phyloP scores from a whole-genome alignment of 2,888 invertebrate species.

The Biston stratarius region DNA sequence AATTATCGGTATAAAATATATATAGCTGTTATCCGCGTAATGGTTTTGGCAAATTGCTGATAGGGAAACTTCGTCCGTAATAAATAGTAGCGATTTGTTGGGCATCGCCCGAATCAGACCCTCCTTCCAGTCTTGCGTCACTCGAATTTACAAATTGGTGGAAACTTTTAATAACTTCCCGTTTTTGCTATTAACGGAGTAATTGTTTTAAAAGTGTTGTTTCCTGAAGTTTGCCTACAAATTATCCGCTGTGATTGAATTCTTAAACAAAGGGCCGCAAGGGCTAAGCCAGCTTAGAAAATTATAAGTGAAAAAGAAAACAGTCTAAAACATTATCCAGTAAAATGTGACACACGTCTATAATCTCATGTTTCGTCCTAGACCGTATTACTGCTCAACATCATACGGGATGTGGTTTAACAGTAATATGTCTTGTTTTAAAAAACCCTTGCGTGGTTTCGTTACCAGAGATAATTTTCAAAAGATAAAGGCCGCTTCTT shows the following conservation, averaged over 20 bases:
- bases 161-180: conserved; percentile 53
- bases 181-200: conserved; percentile 26
- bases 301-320: neutral
- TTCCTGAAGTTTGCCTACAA: conserved; percentile 33
- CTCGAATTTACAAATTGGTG: conserved; percentile 41
- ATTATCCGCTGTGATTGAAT: conserved; percentile 28
- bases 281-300: neutral
- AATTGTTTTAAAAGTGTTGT: conserved; percentile 39
- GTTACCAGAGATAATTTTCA: no score
- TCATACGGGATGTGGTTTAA: no score
- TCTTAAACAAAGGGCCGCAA: no score
- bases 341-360: no score
- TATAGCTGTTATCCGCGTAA: conserved; percentile 65
- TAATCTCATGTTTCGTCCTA: no score
- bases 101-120: conserved; percentile 51
- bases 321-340: no score
- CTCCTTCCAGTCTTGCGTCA: conserved; percentile 47
- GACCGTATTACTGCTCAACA: no score
- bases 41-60: conserved; percentile 74
- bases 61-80: conserved; percentile 73
- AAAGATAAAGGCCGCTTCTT: no score
- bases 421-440: no score
- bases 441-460: no score
- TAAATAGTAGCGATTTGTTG: conserved; percentile 76
- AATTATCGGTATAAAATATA: conserved; percentile 45